Evolutionary conservation across 30 jellyfish, hydroid and myxozoan genomes (phyloP).

Genomic region (Aurelia coerulea): DNA sequence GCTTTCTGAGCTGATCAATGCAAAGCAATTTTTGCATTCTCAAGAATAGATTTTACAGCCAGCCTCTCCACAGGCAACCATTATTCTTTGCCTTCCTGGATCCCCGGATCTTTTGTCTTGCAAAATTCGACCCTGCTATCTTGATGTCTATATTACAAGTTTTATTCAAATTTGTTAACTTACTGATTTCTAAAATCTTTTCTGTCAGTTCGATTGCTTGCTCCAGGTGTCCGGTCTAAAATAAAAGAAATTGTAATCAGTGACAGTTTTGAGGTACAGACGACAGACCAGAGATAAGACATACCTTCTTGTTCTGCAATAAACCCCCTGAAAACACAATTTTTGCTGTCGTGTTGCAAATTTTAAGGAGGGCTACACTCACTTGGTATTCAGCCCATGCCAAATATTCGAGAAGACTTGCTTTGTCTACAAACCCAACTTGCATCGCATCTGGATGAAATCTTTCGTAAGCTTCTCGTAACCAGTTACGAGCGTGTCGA

Average conservation of each 20-base stretch:
- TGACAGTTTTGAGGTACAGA: not conserved
- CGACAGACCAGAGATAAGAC: not conserved
- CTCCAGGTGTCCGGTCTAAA: slow-evolving; percentile 85
- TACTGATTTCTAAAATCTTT: slow-evolving; percentile 63
- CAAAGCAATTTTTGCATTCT: no score
- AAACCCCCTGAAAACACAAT: not conserved
- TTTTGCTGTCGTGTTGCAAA: no score
- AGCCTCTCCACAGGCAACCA: no score
- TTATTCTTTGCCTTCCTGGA: no score
- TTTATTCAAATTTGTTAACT: not conserved
- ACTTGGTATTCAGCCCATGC: slow-evolving; percentile 95
- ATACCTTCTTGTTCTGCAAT: not conserved
- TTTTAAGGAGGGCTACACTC: not conserved
- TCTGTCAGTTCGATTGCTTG: slow-evolving; percentile 81
- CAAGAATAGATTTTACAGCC: no score
- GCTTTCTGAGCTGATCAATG: no score
- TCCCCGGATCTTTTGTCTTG: not conserved
- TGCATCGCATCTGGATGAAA: slow-evolving; percentile 73
- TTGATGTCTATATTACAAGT: not conserved
- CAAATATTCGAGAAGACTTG: slow-evolving; percentile 79
- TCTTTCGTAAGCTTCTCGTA: slow-evolving; percentile 84
- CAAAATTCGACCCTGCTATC: not conserved
- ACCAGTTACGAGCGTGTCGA: slow-evolving; percentile 78
- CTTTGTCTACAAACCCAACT: slow-evolving; percentile 85
- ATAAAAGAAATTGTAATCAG: not conserved